These are phyloP conservation scores for Hypsopygia costalis DNA, from an alignment of 2,888 invertebrate genomes.

Conservation along the genomic window DNA sequence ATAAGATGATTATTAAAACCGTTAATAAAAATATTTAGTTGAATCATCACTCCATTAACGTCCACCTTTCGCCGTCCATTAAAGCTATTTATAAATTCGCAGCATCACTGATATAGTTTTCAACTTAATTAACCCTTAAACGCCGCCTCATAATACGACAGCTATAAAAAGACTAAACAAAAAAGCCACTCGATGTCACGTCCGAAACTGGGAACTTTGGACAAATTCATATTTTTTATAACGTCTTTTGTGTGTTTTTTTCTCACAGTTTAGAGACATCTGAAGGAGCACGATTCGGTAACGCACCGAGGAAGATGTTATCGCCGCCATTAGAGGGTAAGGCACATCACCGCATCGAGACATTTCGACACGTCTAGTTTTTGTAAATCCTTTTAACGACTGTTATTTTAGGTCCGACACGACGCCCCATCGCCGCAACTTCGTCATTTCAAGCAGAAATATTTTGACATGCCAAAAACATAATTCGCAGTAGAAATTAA, in stretches of 20 bases:
- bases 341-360: constrained; percentile 51
- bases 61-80: constrained; percentile 1
- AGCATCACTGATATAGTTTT: constrained; percentile 58
- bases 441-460: constrained; percentile 25
- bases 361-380: constrained; percentile 71
- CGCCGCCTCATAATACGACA: constrained; percentile 58
- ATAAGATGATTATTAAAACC: background rate
- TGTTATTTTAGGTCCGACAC: constrained; percentile 60
- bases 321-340: constrained; percentile 68
- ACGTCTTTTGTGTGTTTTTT: constrained; percentile 71
- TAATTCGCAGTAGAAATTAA: constrained; percentile 6
- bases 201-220: constrained; percentile 59
- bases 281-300: constrained; percentile 73
- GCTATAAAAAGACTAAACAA: constrained; percentile 58
- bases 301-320: constrained; percentile 72
- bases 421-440: constrained; percentile 33
- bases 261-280: constrained; percentile 73
- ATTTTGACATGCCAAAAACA: constrained; percentile 19
- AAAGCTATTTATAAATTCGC: constrained; percentile 26
- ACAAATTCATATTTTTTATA: constrained; percentile 72
- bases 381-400: constrained; percentile 44
- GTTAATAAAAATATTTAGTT: background rate
- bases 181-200: constrained; percentile 71
- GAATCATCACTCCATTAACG: constrained; percentile 1
- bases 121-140: constrained; percentile 73